These are phyloP conservation scores for Stichopus horrens DNA, from an alignment of 53 echinoderm and acorn worm genomes.

Conservation along the genomic window DNA sequence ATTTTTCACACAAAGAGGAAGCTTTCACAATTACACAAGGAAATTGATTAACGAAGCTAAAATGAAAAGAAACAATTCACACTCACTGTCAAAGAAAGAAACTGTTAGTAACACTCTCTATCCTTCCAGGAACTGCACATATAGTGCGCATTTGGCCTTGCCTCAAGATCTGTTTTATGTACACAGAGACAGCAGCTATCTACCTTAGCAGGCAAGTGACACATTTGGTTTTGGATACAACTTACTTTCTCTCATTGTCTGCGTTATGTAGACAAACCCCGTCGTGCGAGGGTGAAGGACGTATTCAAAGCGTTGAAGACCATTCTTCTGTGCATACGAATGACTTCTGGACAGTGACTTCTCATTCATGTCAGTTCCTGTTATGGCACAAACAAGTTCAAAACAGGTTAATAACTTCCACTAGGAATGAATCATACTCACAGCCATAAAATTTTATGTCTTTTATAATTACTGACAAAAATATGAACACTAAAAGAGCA, in stretches of 20 bases:
- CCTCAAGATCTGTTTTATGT: too few relatives aligned
- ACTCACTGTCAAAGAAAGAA: too few relatives aligned
- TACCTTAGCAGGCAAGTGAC: too few relatives aligned
- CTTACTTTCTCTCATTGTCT: constrained; percentile 59
- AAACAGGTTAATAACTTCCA: background rate
- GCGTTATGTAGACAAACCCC: constrained; percentile 72
- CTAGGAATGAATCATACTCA: background rate
- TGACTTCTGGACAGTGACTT: constrained; percentile 65
- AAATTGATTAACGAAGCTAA: too few relatives aligned
- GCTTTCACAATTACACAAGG: too few relatives aligned
- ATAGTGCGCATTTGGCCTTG: too few relatives aligned
- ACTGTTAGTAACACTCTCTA: too few relatives aligned
- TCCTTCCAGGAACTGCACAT: too few relatives aligned
- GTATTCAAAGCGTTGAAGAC: constrained; percentile 70
- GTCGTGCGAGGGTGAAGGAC: constrained; percentile 89
- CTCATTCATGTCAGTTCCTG: constrained; percentile 76
- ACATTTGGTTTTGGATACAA: background rate
- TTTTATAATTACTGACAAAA: background rate
- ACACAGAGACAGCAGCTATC: too few relatives aligned
- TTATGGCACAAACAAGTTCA: constrained; percentile 25
- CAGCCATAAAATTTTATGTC: background rate
- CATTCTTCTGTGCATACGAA: constrained; percentile 78
- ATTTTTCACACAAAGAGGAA: too few relatives aligned
- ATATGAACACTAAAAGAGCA: background rate
- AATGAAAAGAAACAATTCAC: too few relatives aligned